phyloP scores from a whole-genome alignment of 2,888 invertebrate genomes.

The Lycocerus yunnanus region DNA sequence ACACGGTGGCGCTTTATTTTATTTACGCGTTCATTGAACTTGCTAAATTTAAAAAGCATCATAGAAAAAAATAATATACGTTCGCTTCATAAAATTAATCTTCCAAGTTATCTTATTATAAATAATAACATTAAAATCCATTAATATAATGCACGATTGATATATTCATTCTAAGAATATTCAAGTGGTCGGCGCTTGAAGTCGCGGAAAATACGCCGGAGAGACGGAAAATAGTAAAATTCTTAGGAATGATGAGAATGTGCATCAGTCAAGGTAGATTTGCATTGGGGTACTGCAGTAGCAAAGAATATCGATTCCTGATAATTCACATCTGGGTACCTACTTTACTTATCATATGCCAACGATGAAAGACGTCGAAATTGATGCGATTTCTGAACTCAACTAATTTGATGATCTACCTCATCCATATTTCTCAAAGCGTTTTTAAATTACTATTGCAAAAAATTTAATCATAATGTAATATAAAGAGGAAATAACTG shows the following conservation, averaged over 20 bases:
- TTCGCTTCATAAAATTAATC: neutral
- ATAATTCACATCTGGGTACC: slow-evolving; percentile 38
- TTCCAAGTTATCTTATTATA: neutral
- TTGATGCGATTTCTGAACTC: neutral
- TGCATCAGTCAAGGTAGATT: neutral
- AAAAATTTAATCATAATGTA: too few species aligned
- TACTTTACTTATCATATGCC: slow-evolving; percentile 42
- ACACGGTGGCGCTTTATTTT: slow-evolving; percentile 8
- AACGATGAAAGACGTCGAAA: too few species aligned
- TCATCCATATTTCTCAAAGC: too few species aligned
- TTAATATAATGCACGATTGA: neutral
- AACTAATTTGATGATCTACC: neutral
- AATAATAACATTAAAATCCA: neutral
- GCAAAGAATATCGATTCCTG: neutral
- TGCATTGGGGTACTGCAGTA: neutral
- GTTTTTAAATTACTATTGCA: too few species aligned
- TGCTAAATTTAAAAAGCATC: neutral
- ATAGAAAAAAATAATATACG: neutral
- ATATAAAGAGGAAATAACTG: too few species aligned
- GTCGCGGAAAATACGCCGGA: neutral
- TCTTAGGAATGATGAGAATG: neutral
- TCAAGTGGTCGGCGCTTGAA: neutral
- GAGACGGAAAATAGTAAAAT: neutral
- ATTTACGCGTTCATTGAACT: neutral
- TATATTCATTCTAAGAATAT: neutral